Evolutionary conservation across 64 coral and sea anemone genomes (phyloP), one percentile per base, ranked within the genome.

Genomic region (Platygyra sinensis): DNA sequence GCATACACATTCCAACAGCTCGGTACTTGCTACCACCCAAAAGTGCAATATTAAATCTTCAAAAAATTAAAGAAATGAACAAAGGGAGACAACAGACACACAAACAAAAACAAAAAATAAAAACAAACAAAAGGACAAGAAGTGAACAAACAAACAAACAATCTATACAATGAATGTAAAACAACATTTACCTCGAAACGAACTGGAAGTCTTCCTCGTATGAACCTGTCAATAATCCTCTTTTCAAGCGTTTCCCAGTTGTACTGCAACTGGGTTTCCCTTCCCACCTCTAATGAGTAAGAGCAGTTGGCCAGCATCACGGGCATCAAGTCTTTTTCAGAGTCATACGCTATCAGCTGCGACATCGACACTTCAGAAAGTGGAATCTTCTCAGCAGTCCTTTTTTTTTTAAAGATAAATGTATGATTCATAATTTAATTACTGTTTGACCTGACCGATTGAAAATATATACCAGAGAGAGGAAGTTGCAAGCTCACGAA

Each of bases 161-260:
- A 36, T 36, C 33, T 36, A 1, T 36, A 36, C 3, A 36, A 36
- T 36, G 1, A 36, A 3, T 3, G 33, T 36, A n/a, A n/a, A n/a
- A 24, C 10, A 25, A 27, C 11, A 72, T 61, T 49, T 90, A 90
- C 93, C 67, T 79, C 7, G 72, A 86, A 90, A 31, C 54, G 63
- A 15, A 94, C 49, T 46, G 15, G 18, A n/a, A 74, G 50, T 42
- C 89, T 90, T 72, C 88, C 88, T 18, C 93, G 80, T 77, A 94
- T 90, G 14, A 94, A 94, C 62, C 88, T 85, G 52, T 94, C 81
- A 39, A 94, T 71, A 51, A 94, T 50, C 22, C 90, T 88, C 36
- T 89, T 94, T 65, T 94, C 88, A 12, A 94, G 87, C 20, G 73
- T 60, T 59, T 90, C 64, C 93, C 88, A 94, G 73, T 94, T 94